Conservation (phyloP, 2,888 invertebrate genomes). For the Ormyrus nitidulus region DNA sequence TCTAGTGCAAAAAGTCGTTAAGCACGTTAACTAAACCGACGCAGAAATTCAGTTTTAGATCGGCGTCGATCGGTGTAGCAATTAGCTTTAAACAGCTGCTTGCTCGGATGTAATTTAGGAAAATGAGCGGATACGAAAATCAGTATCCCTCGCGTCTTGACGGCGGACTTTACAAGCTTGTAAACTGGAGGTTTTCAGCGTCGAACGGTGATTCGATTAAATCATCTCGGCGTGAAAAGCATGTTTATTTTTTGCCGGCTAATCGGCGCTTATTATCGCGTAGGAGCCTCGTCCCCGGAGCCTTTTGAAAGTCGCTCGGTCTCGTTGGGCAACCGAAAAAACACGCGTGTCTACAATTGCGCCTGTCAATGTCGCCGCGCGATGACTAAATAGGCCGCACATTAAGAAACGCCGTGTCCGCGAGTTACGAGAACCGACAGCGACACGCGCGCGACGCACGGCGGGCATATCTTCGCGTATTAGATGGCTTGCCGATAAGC, state of each 20-base stretch:
- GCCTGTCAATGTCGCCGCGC: constrained; percentile 25
- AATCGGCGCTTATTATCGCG: neutral
- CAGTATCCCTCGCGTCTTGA: too few relatives aligned
- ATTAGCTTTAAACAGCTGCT: too few relatives aligned
- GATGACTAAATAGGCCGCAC: constrained; percentile 24
- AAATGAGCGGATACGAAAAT: too few relatives aligned
- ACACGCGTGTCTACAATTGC: constrained; percentile 34
- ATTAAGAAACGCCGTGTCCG: constrained; percentile 8
- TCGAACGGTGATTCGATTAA: neutral
- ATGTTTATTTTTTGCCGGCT: constrained; percentile 18
- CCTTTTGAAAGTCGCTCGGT: neutral
- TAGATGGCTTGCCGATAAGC: constrained; percentile 23
- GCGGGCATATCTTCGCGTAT: constrained; percentile 6
- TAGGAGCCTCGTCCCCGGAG: too few relatives aligned
- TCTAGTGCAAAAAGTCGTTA: too few relatives aligned
- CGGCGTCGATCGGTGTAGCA: too few relatives aligned
- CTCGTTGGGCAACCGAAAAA: constrained; percentile 32
- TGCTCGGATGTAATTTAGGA: too few relatives aligned
- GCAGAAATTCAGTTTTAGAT: too few relatives aligned
- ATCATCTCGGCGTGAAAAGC: constrained; percentile 33
- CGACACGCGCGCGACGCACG: constrained; percentile 14
- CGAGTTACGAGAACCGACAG: neutral
- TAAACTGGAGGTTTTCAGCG: neutral
- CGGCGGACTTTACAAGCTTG: too few relatives aligned
- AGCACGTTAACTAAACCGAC: too few relatives aligned